These are phyloP conservation scores for Orthosia gracilis DNA, from an alignment of 2,888 invertebrate species.

Conservation along the genomic window DNA sequence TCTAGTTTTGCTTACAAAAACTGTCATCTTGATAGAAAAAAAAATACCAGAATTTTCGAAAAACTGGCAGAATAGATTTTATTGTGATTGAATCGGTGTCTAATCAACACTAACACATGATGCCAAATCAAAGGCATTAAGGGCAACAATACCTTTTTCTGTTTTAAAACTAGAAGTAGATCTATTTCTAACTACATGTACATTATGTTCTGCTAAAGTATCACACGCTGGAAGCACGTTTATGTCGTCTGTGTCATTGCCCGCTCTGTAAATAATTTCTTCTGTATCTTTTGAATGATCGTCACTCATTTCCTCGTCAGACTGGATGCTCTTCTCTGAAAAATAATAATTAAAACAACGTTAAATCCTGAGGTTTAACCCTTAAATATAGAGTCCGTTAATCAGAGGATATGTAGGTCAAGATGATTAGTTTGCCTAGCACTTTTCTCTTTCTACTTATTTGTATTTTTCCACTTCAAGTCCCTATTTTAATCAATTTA, in stretches of 20 bases:
- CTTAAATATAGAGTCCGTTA: not conserved
- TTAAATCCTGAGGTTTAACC: not conserved
- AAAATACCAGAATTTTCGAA: conserved; percentile 17
- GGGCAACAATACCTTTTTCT: conserved; percentile 73
- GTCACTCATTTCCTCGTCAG: conserved; percentile 68
- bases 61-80: not conserved
- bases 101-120: conserved; percentile 20
- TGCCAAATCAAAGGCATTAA: conserved; percentile 32
- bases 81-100: not conserved
- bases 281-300: conserved; percentile 56
- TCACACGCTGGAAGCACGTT: conserved; percentile 86
- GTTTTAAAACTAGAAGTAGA: conserved; percentile 74
- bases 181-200: conserved; percentile 83
- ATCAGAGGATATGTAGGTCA: not conserved
- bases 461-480: not conserved
- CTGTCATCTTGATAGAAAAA: conserved; percentile 5
- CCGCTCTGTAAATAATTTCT: conserved; percentile 66
- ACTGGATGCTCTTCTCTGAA: conserved; percentile 79
- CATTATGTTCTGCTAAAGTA: conserved; percentile 78
- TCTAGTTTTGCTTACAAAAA: not conserved
- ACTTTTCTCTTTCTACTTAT: not conserved
- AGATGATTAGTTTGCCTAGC: not conserved
- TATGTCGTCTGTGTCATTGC: conserved; percentile 71
- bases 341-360: conserved; percentile 33
- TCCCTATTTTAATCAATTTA: not conserved